phyloP scores from a whole-genome alignment of 2,113 vertebrate genomes.

The Anarrhichthys ocellatus region DNA sequence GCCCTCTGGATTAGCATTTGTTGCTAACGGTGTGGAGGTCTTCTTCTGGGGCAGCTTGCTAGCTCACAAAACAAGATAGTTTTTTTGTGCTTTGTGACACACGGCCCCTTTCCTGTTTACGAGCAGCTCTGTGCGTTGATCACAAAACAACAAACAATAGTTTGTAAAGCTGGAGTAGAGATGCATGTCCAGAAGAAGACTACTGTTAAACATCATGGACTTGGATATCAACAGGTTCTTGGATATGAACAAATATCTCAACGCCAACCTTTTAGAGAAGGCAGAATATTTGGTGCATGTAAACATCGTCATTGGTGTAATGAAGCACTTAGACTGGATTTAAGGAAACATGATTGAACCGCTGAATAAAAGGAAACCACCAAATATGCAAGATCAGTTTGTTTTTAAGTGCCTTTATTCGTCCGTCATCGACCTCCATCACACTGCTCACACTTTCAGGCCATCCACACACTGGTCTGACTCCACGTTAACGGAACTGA shows the following conservation, averaged over 20 bases:
- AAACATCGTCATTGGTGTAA: not conserved
- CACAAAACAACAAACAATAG: too few species aligned
- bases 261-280: too few species aligned
- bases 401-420: conserved; percentile 1
- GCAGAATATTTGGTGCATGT: too few species aligned
- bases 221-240: too few species aligned
- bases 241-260: too few species aligned
- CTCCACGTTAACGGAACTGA: not conserved
- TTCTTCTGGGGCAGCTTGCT: not conserved
- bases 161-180: too few species aligned
- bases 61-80: not conserved
- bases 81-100: too few species aligned
- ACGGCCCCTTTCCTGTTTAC: too few species aligned
- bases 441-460: not conserved
- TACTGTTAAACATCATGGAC: too few species aligned
- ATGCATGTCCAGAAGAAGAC: too few species aligned
- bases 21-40: not conserved
- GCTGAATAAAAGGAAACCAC: conserved; percentile 4
- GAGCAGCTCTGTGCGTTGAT: too few species aligned
- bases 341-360: conserved; percentile 7
- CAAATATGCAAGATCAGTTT: conserved; percentile 3
- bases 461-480: not conserved
- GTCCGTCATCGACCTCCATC: not conserved
- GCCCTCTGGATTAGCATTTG: not conserved
- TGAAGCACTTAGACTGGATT: conserved; percentile 31